These are phyloP conservation scores for Naso thynnoides DNA, from an alignment of 2,797 vertebrate genomes.

Conservation along the genomic window DNA sequence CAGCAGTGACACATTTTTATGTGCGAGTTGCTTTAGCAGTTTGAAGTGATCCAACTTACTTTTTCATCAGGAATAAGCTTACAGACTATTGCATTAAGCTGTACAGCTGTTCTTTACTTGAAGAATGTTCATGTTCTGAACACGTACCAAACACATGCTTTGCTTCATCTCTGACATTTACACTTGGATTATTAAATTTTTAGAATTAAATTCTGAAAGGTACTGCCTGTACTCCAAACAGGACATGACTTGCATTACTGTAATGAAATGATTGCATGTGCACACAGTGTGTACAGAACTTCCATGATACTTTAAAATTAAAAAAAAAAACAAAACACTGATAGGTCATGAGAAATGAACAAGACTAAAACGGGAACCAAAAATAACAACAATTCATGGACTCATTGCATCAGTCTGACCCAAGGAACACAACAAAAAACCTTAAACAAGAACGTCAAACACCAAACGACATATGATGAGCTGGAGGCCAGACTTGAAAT, in stretches of 20 bases:
- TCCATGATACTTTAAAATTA: slow-evolving; percentile 6
- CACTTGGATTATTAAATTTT: too few relatives aligned
- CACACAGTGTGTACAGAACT: background rate
- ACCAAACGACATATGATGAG: slow-evolving; percentile 34
- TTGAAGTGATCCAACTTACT: background rate
- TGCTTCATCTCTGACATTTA: background rate
- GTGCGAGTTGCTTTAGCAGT: background rate
- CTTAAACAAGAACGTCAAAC: background rate
- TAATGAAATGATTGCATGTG: background rate
- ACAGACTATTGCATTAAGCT: background rate
- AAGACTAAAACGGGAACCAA: slow-evolving; percentile 10
- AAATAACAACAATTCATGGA: slow-evolving; percentile 5
- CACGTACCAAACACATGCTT: background rate
- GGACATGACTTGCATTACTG: background rate
- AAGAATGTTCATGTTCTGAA: background rate
- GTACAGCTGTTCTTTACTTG: background rate
- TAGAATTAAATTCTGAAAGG: background rate
- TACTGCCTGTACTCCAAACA: background rate
- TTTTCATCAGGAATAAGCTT: background rate
- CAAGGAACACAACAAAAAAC: slow-evolving; percentile 2
- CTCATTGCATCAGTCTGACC: slow-evolving; percentile 21
- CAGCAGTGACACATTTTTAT: background rate
- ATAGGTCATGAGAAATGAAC: slow-evolving; percentile 20
- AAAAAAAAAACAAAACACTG: slow-evolving; percentile 3
- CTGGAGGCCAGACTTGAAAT: slow-evolving; percentile 41